These are phyloP conservation scores for Marronus borbonicus DNA, from an alignment of 2,888 invertebrate genomes.

Conservation along the genomic window DNA sequence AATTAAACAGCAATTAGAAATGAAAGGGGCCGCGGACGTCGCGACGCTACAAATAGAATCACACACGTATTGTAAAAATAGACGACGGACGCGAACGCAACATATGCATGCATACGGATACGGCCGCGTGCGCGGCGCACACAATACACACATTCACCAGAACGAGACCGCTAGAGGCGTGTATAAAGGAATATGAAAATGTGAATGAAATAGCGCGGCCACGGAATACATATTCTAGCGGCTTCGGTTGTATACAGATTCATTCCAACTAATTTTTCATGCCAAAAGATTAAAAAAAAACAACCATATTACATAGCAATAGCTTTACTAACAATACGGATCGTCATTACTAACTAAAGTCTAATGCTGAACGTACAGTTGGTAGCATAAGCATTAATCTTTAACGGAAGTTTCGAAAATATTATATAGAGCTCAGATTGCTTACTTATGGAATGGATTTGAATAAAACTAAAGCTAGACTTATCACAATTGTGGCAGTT, in stretches of 20 bases:
- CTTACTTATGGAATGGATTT: too few species aligned
- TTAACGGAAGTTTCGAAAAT: too few species aligned
- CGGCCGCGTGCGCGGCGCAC: constrained; percentile 1
- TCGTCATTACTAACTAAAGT: not conserved
- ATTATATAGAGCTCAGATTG: too few species aligned
- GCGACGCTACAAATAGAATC: constrained; percentile 53
- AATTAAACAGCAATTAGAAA: constrained; percentile 59
- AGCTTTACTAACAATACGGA: not conserved
- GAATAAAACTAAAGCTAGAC: too few species aligned
- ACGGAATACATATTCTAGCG: constrained; percentile 8
- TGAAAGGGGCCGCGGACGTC: constrained; percentile 57
- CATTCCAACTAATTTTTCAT: constrained; percentile 33
- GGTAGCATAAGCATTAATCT: too few species aligned
- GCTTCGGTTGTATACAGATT: constrained; percentile 4
- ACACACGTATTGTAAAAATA: constrained; percentile 50
- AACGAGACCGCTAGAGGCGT: constrained; percentile 29
- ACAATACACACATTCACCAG: constrained; percentile 29
- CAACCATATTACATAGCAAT: constrained; percentile 12
- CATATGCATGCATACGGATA: constrained; percentile 20
- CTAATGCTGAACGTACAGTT: too few species aligned
- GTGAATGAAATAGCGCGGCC: constrained; percentile 33
- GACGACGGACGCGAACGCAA: constrained; percentile 39
- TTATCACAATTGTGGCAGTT: too few species aligned
- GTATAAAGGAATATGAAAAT: constrained; percentile 36
- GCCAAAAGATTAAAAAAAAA: not conserved